Conservation (phyloP, 2,888 invertebrate species). For the Nudaria mundana region DNA sequence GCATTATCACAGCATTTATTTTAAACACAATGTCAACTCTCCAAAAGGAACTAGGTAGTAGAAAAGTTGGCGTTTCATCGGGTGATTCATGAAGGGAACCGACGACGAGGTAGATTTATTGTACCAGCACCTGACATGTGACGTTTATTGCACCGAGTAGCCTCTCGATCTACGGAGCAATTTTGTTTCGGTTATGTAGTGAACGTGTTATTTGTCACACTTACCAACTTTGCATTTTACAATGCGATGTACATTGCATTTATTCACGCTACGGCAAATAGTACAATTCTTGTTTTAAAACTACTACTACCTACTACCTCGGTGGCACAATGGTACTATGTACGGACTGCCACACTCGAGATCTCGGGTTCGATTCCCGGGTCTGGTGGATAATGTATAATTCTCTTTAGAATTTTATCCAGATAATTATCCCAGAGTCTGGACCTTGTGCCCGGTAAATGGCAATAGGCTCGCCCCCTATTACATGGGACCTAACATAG, state of each 20-base stretch:
- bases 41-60: slow-evolving; percentile 26
- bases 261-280: no score
- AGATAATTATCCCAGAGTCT: no score
- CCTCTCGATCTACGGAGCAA: slow-evolving; percentile 35
- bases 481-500: no score
- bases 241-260: background rate
- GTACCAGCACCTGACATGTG: slow-evolving; percentile 56
- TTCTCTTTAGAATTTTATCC: no score
- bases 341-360: no score
- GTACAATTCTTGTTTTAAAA: no score
- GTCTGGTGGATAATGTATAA: no score
- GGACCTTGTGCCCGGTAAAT: no score
- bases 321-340: no score
- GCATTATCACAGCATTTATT: slow-evolving; percentile 8
- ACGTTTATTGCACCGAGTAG: slow-evolving; percentile 66
- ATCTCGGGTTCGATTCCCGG: no score
- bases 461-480: no score
- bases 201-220: slow-evolving; percentile 42
- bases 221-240: slow-evolving; percentile 12
- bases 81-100: slow-evolving; percentile 62
- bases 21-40: slow-evolving; percentile 31
- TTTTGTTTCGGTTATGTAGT: slow-evolving; percentile 38
- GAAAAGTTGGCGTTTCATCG: slow-evolving; percentile 52
- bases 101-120: slow-evolving; percentile 62
- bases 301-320: no score